These are phyloP conservation scores for Cecidostiba fungosa DNA, from an alignment of 2,888 invertebrate genomes.

Conservation along the genomic window DNA sequence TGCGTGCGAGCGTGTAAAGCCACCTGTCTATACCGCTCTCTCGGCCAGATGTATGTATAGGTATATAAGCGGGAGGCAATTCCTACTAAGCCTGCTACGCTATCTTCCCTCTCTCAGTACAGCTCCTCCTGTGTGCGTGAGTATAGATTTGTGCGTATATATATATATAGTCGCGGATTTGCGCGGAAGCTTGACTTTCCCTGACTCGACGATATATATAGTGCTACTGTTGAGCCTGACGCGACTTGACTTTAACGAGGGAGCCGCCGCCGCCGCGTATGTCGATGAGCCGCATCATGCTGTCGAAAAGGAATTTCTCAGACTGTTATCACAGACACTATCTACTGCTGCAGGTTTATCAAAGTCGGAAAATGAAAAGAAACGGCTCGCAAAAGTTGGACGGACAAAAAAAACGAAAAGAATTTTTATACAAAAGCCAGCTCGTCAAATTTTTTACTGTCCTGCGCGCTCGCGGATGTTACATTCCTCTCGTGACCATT, in stretches of 20 bases:
- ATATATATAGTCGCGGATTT: background rate
- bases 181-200: constrained; percentile 1
- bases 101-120: background rate
- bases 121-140: background rate
- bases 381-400: background rate
- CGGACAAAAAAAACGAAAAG: background rate
- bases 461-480: constrained; percentile 11
- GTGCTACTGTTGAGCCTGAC: background rate
- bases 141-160: too few relatives aligned
- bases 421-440: constrained; percentile 30
- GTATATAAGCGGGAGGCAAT: background rate
- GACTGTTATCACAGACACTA: too few relatives aligned
- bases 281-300: too few relatives aligned
- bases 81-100: background rate
- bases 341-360: background rate
- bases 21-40: constrained; percentile 25
- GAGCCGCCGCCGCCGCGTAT: background rate
- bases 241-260: constrained; percentile 27
- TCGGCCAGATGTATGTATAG: background rate
- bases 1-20: constrained; percentile 5
- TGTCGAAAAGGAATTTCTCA: too few relatives aligned
- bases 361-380: background rate
- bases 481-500: constrained; percentile 38
- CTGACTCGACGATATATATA: background rate
- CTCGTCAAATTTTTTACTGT: constrained; percentile 47